Evolutionary conservation across 2,888 invertebrate species (phyloP), one percentile per base, ranked within the genome.

Genomic region (Buathra laborator): DNA sequence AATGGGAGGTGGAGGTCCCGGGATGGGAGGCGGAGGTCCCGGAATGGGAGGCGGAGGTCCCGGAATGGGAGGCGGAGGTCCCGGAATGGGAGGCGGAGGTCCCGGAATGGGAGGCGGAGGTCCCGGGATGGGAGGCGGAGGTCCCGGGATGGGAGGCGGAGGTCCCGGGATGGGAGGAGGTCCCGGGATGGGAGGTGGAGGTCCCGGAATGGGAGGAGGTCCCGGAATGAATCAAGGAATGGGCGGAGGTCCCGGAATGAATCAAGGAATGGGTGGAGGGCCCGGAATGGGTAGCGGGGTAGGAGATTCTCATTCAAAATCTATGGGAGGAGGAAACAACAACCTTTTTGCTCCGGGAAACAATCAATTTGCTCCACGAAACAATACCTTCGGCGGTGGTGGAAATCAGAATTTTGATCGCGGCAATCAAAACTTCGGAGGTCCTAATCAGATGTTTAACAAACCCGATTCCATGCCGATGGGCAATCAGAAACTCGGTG

Each of bases 291-390:
- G 83, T 37, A 44, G 70, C 9, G 75, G 75, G 10, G 81, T 80
- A 10, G 85, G 80, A 51, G 90, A 82, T 29, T 29, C 72, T 5
- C 66, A 77, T 9, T 53, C 48, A 59, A 89, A 90, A 51, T 79
- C 92, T 89, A 92, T 90, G 9, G 93, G 94, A 37, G 90, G 90
- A 6, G 56, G 56, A 56, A 91, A 89, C 3, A 91, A 89, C 4
- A 90, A 89, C 81, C 89, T 88, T 32, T 91, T 90, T 59, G 84
- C 80, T 84, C 67, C 85, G 7, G 81, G 85, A 83, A 90, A 92
- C 32, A 89, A 86, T 86, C 89, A 89, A 66, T 92, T 91, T 37
- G 67, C 46, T n/a, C 56, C 88, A 37, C 74, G 71, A 12, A 92
- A 90, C 59, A 91, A 90, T 74, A 87, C 91, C 0, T 93, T 92